Percentiles rank a stretch among this genome's conserved stretches.
These are phyloP conservation scores for Stigmatopora argus DNA, from an alignment of 2,113 vertebrate species.

Conservation along the genomic window DNA sequence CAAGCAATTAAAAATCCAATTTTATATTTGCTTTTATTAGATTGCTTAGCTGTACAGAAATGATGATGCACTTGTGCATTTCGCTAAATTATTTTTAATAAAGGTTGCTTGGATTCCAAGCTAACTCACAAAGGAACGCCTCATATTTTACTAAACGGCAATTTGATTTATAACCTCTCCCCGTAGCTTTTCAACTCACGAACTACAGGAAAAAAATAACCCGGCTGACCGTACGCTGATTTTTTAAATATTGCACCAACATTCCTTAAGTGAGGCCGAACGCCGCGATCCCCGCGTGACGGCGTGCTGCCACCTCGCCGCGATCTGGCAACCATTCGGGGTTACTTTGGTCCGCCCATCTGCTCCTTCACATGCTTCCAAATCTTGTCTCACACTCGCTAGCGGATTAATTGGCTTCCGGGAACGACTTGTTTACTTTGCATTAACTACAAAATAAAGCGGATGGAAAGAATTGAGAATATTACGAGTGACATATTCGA, in stretches of 20 bases:
- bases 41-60: background rate
- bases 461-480: no score
- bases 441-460: no score
- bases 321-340: conserved; percentile 47
- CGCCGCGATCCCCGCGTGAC: conserved; percentile 41
- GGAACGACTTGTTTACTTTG: background rate
- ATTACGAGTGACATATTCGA: no score
- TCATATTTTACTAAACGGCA: conserved; percentile 23
- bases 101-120: conserved; percentile 34
- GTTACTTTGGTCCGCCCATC: conserved; percentile 61
- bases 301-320: conserved; percentile 42
- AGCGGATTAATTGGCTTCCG: conserved; percentile 22
- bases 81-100: conserved; percentile 11
- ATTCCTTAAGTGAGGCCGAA: conserved; percentile 40
- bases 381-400: conserved; percentile 36
- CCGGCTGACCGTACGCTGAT: conserved; percentile 35
- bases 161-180: conserved; percentile 11
- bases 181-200: background rate
- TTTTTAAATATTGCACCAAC: conserved; percentile 37
- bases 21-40: background rate
- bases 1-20: background rate
- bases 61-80: conserved; percentile 16
- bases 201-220: conserved; percentile 2
- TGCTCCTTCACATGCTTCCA: conserved; percentile 56
- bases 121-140: conserved; percentile 18